Evolutionary conservation across 37 sponge, comb jelly and placozoan genomes (phyloP), one percentile per base, ranked within the genome.

Genomic region (Beroe forskalii): DNA sequence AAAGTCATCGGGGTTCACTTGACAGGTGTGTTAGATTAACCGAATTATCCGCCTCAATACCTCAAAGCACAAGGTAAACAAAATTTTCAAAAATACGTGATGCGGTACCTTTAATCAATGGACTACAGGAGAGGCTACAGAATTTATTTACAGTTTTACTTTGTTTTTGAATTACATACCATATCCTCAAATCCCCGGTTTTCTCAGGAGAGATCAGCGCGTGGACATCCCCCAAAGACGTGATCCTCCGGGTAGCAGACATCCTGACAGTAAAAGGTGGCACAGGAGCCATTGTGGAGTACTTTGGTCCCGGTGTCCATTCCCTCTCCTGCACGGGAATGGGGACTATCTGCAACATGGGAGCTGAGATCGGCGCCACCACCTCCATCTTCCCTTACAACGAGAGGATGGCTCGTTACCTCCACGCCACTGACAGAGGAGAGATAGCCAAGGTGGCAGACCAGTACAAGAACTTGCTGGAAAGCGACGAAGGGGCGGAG

Each of bases 261-360:
- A 92, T 95, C 9, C 90, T 99, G 86, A 99, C 99, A 17, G 99
- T 99, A 27, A 94, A 98, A 83, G 99, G 99, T 4, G 99, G 99
- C 27, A 99, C 99, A 20, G 99, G 99, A 38, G 99, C 99, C 36
- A 99, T 99, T 72, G 92, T 99, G 32, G 99, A 99, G 91, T 99
- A 99, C 91, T 96, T 94, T 67, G 99, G 99, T 40, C 97, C 97
- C 8, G 99, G 99, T 0, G 93, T 95, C 38, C 94, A 99, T 62
- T 99, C 99, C 40, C 93, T 99, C 55, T 99, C 99, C 20, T 96
- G 97, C 91, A 99, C 99, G 33, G 97, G 99, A 0, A 99, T 99
- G 99, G 99, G 93, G n/a, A 99, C 99, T 42, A 95, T 99, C 41
- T 99, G 99, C 41, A 99, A 99, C 93, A 99, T 99, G 99, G 99